These are phyloP conservation scores for Leuciscus idus DNA, from an alignment of 2,113 vertebrate species.

Conservation along the genomic window DNA sequence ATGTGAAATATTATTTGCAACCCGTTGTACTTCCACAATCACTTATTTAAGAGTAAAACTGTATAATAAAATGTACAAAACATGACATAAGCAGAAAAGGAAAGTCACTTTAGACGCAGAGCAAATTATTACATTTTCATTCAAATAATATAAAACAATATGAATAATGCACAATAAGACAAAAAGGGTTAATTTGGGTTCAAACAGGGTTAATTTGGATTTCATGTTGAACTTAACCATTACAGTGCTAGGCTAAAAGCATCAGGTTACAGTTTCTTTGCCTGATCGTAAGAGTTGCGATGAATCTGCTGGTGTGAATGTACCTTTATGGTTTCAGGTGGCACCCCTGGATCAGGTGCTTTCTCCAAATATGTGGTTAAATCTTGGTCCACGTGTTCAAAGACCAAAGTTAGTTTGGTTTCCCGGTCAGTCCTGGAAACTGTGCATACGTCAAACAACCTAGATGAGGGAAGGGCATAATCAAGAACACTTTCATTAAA, in stretches of 20 bases:
- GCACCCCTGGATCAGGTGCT: slow-evolving; percentile 95
- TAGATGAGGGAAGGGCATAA: slow-evolving; percentile 65
- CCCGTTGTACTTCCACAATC: not conserved
- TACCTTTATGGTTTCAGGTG: slow-evolving; percentile 98
- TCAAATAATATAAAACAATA: not conserved
- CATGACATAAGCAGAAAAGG: not conserved
- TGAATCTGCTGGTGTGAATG: slow-evolving; percentile 22
- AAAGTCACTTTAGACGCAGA: not conserved
- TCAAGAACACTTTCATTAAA: not conserved
- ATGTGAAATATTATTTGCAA: not conserved
- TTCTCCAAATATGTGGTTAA: slow-evolving; percentile 98
- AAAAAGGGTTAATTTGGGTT: too few species aligned
- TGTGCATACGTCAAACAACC: slow-evolving; percentile 97
- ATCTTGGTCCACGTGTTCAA: slow-evolving; percentile 99
- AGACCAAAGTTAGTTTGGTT: slow-evolving; percentile 96
- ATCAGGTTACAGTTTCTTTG: not conserved
- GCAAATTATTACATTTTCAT: not conserved
- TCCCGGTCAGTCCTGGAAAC: slow-evolving; percentile 96
- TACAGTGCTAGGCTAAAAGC: not conserved
- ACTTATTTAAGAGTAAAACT: not conserved
- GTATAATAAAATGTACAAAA: not conserved
- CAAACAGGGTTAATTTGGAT: not conserved
- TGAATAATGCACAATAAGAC: not conserved
- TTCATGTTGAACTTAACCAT: not conserved
- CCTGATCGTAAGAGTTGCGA: not conserved